Evolutionary conservation across 2,797 vertebrate genomes (phyloP).

Genomic region (Syngnathus rostellatus): DNA sequence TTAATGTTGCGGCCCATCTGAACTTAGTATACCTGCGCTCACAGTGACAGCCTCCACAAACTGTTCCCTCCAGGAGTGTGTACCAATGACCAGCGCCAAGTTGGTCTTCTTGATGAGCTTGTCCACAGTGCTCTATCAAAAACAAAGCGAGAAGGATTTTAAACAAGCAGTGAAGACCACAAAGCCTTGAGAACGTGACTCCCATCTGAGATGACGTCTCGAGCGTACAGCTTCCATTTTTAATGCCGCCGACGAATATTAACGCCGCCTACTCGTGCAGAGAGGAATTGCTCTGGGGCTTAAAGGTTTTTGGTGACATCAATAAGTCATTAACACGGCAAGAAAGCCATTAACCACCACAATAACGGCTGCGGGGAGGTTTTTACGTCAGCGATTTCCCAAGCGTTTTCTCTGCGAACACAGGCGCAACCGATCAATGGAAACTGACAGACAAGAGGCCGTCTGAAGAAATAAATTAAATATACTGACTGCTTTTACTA

Average conservation of each 20-base stretch:
- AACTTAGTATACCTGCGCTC: constrained; percentile 72
- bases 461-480: background rate
- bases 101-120: constrained; percentile 90
- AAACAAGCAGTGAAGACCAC: background rate
- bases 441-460: background rate
- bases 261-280: background rate
- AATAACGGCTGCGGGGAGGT: background rate
- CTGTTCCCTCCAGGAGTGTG: constrained; percentile 87
- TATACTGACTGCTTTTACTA: background rate
- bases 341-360: background rate
- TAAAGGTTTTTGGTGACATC: background rate
- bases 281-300: background rate
- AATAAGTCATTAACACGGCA: constrained; percentile 1
- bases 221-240: background rate
- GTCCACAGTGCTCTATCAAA: constrained; percentile 81
- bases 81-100: constrained; percentile 83
- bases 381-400: constrained; percentile 1
- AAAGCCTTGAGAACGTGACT: background rate
- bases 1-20: no score
- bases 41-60: constrained; percentile 86
- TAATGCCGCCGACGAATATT: background rate
- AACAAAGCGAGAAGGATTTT: background rate
- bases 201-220: background rate
- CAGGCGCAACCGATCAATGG: background rate
- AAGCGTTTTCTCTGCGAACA: background rate